phyloP scores from a whole-genome alignment of 2,888 invertebrate species.

The Drosophila engyochracea region DNA sequence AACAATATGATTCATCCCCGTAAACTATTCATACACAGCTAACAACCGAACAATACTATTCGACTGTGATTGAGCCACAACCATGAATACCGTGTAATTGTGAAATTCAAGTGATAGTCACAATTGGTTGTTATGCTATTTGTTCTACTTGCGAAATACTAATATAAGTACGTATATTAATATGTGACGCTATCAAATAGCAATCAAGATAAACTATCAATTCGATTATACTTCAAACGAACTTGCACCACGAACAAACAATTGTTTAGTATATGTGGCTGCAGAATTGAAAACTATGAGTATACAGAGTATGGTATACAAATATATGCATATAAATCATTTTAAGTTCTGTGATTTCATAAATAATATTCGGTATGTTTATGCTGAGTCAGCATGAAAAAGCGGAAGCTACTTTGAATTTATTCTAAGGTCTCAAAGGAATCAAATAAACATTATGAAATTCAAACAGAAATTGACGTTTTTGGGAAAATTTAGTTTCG shows the following conservation, averaged over 20 bases:
- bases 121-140: conserved; percentile 16
- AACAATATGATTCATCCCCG: conserved; percentile 67
- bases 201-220: conserved; percentile 43
- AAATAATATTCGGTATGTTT: conserved; percentile 2
- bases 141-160: conserved; percentile 41
- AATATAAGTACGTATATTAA: conserved; percentile 2
- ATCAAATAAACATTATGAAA: not conserved
- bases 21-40: conserved; percentile 4
- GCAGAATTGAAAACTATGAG: not conserved
- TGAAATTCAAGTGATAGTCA: conserved; percentile 25
- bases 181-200: conserved; percentile 17
- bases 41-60: conserved; percentile 21
- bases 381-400: conserved; percentile 30
- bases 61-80: conserved; percentile 42
- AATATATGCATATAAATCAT: conserved; percentile 12
- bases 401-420: conserved; percentile 3
- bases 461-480: not conserved
- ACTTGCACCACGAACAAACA: conserved; percentile 23
- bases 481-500: not conserved
- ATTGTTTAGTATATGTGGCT: not conserved
- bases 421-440: conserved; percentile 15
- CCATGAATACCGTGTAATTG: conserved; percentile 30
- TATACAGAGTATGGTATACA: not conserved
- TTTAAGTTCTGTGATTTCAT: conserved; percentile 9
- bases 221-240: conserved; percentile 8